A percentile compares a stretch with the other conserved stretches of the same genome.
These are phyloP conservation scores for Tenthredo distinguenda DNA, from an alignment of 2,888 invertebrate species.

Conservation along the genomic window DNA sequence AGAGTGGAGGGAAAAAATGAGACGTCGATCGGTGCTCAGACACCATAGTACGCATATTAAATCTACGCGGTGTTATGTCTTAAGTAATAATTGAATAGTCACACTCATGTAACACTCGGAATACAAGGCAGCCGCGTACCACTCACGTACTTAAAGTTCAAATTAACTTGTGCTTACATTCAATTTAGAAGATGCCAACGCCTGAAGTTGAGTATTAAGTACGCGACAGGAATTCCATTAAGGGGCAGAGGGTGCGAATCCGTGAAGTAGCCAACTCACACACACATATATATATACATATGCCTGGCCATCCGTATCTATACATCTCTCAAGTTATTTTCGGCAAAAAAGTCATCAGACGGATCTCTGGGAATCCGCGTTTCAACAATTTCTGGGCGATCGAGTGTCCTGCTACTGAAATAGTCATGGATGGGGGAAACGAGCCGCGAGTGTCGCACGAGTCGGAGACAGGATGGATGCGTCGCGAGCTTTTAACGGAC, in stretches of 20 bases:
- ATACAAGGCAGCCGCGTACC: slow-evolving; percentile 25
- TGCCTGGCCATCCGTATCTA: neutral
- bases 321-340: neutral
- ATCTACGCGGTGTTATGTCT: too few species aligned
- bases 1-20: too few species aligned
- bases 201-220: slow-evolving; percentile 40
- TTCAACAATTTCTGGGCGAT: neutral
- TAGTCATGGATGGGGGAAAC: neutral
- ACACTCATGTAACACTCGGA: neutral
- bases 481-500: slow-evolving; percentile 23
- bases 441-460: neutral
- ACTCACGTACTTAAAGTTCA: slow-evolving; percentile 34
- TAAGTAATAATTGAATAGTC: slow-evolving; percentile 10
- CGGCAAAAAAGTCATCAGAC: neutral
- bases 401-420: neutral
- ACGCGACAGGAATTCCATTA: slow-evolving; percentile 48
- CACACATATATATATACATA: neutral
- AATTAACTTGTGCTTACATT: slow-evolving; percentile 46
- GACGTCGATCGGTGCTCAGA: too few species aligned
- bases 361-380: neutral
- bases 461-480: slow-evolving; percentile 19
- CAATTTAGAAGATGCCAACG: slow-evolving; percentile 39
- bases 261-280: neutral
- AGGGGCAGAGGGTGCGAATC: slow-evolving; percentile 5
- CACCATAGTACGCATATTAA: too few species aligned